Base-by-base conservation (phyloP, 1,140 invertebrate genomes). In the Drosophila eugracilis region DNA sequence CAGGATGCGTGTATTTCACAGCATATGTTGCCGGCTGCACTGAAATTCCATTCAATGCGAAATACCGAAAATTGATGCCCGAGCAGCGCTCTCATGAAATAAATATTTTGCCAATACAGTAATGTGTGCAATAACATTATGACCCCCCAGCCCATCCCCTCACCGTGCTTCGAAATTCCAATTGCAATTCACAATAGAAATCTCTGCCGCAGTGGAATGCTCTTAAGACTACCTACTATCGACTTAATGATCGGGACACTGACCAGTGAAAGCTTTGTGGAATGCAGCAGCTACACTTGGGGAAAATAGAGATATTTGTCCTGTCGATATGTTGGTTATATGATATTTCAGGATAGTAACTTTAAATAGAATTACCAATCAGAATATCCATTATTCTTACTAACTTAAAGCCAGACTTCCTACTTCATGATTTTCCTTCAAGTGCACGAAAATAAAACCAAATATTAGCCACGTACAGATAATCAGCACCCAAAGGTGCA, bases 61-160 rank as follows among this genome's bases (percentile, higher is more conserved):
- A 85, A 86, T 77, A 70, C 63, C 67, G 44, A 79, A 85, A 73
- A 85, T 60, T 58, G 65, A 74, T 75, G 50, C 69, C 21, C 21
- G 19, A 17, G 17, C 52, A 10, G 37, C 17, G 17, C 53, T 17
- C 24, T 30, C 50, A 78, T 72, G 37, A 71, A 78, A 84, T 84
- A 84, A 84, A 84, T 85, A 85, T 84, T 84, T 84, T 41, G 28
- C 49, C 78, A 71, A 78, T 76, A 59, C 41, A 62, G 72, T 75
- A 74, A 77, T 69, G 52, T 74, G 37, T 53, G 37, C 62, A 60
- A 74, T 70, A 66, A 63, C 65, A 76, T 71, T 75, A 59, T 44
- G 45, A 19, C 54, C n/a, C n/a, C n/a, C n/a, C n/a, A n/a, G n/a
- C n/a, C n/a, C n/a, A n/a, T n/a, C n/a, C n/a, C 30, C 17, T 15